These are phyloP conservation scores for Oncorhynchus kisutch DNA, from an alignment of 2,113 vertebrate genomes.

Conservation along the genomic window DNA sequence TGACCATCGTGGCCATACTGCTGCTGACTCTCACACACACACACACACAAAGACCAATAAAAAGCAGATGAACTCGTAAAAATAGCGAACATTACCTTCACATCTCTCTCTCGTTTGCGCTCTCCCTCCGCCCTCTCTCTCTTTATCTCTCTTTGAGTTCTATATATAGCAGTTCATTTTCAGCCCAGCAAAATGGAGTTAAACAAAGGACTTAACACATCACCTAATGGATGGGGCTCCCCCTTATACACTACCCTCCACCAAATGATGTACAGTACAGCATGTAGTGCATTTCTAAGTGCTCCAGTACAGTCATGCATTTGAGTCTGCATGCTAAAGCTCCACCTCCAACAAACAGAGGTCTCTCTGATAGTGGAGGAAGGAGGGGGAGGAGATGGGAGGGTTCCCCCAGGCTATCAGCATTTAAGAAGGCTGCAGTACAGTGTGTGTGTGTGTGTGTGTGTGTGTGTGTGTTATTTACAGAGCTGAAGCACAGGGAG, in stretches of 20 bases:
- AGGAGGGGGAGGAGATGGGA: not conserved
- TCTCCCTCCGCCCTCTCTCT: not conserved
- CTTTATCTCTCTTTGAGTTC: not conserved
- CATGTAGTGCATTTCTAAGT: not conserved
- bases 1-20: not conserved
- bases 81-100: not conserved
- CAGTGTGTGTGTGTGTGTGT: not conserved
- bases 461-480: not conserved
- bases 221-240: constrained; percentile 39
- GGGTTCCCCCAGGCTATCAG: constrained; percentile 44
- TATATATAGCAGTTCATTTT: constrained; percentile 19
- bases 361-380: constrained; percentile 1
- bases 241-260: constrained; percentile 39
- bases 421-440: constrained; percentile 30
- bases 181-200: constrained; percentile 39
- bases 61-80: not conserved
- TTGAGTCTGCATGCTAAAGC: not conserved
- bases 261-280: constrained; percentile 22
- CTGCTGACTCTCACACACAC: not conserved
- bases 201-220: constrained; percentile 53
- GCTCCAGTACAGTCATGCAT: not conserved
- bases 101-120: not conserved
- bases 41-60: too few species aligned
- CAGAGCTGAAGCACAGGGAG: constrained; percentile 43
- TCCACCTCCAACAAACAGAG: constrained; percentile 5